Percentiles rank a stretch among this genome's conserved stretches.
These are phyloP conservation scores for Nemurella pictetii DNA, from an alignment of 2,888 invertebrate species.

Conservation along the genomic window DNA sequence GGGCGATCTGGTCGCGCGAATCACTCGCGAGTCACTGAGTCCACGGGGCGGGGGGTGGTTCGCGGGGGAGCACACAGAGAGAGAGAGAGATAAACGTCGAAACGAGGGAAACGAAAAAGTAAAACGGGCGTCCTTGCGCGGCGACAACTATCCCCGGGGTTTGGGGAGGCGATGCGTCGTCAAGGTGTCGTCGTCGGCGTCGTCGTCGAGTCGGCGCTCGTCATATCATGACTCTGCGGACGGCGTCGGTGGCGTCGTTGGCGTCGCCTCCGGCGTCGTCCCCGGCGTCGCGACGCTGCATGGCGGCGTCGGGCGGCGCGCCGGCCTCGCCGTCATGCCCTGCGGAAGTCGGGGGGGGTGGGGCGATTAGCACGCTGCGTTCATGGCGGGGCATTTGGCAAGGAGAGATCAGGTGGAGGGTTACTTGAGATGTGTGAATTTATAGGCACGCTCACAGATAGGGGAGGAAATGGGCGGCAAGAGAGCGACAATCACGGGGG, in stretches of 20 bases:
- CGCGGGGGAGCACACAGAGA: too few relatives aligned
- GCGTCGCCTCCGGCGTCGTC: constrained; percentile 8
- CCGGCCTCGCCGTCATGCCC: constrained; percentile 6
- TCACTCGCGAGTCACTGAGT: neutral
- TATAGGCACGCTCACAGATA: too few relatives aligned
- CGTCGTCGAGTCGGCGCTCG: neutral
- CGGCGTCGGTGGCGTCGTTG: neutral
- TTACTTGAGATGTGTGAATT: too few relatives aligned
- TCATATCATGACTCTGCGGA: constrained; percentile 24
- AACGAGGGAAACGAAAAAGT: constrained; percentile 14
- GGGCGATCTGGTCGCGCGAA: neutral
- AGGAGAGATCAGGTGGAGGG: neutral
- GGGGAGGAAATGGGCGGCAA: too few relatives aligned
- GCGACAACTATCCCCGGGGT: constrained; percentile 9
- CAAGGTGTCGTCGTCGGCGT: neutral
- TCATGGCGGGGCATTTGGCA: too few relatives aligned
- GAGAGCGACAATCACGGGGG: too few relatives aligned
- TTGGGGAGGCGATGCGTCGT: neutral
- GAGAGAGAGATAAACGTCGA: too few relatives aligned
- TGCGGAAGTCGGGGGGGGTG: neutral
- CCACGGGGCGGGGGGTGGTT: constrained; percentile 1
- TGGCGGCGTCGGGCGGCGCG: neutral
- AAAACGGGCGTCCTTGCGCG: constrained; percentile 12
- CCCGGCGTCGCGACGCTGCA: neutral
- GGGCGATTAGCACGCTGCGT: neutral